Conservation (phyloP, 2,113 vertebrate species). For the Xiphias gladius region DNA sequence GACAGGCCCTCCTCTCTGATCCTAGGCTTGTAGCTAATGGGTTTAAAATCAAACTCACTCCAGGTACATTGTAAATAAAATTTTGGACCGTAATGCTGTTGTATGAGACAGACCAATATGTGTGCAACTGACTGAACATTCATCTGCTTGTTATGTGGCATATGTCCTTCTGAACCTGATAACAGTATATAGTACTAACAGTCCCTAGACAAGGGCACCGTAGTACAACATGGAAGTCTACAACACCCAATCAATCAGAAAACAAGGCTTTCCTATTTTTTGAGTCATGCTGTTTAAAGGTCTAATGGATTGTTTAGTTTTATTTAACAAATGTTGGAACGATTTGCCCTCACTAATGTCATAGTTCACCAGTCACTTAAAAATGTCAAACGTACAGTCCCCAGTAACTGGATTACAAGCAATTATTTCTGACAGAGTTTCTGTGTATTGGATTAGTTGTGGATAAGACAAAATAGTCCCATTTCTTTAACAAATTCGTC, state of each 20-base stretch:
- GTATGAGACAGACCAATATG: background rate
- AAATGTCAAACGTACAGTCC: slow-evolving; percentile 76
- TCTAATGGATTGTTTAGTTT: slow-evolving; percentile 66
- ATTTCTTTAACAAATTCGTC: slow-evolving; percentile 17
- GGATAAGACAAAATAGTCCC: slow-evolving; percentile 43
- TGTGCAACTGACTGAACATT: background rate
- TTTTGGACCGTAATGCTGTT: background rate
- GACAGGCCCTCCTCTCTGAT: slow-evolving; percentile 87
- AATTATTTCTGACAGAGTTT: slow-evolving; percentile 73
- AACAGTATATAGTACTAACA: background rate
- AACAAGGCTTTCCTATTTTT: slow-evolving; percentile 48
- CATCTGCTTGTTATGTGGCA: background rate
- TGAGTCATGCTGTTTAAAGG: slow-evolving; percentile 73
- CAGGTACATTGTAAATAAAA: slow-evolving; percentile 84
- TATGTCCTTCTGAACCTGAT: background rate
- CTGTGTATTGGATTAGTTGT: slow-evolving; percentile 61
- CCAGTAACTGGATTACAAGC: slow-evolving; percentile 76
- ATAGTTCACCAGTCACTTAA: slow-evolving; percentile 75
- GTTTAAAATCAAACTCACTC: slow-evolving; percentile 90
- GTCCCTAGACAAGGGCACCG: background rate
- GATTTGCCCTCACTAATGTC: slow-evolving; percentile 74
- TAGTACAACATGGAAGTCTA: background rate
- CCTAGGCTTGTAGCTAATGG: slow-evolving; percentile 92
- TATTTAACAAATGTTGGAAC: slow-evolving; percentile 61
- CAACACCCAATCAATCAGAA: slow-evolving; percentile 30